A percentile compares a stretch with the other conserved stretches of the same genome.
phyloP scores from a whole-genome alignment of 2,888 invertebrate genomes.

The Lithophane ornitopus region DNA sequence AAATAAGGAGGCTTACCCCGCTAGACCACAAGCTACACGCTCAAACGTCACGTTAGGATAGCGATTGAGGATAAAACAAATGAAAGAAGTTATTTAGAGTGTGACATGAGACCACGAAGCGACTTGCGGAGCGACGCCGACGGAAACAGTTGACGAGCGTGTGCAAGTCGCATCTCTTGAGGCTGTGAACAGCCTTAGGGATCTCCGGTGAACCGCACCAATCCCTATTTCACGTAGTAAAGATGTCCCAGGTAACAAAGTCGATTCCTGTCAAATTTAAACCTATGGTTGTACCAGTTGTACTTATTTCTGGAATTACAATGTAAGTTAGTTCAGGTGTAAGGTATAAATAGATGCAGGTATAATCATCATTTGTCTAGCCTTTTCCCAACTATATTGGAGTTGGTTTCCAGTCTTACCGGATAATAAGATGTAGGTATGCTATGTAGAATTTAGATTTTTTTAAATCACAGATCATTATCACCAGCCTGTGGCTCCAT shows the following conservation, averaged over 20 bases:
- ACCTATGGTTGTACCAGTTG: background rate
- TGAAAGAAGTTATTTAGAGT: background rate
- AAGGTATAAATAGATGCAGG: background rate
- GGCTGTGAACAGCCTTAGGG: background rate
- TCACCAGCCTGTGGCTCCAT: too few species aligned
- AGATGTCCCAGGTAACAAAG: background rate
- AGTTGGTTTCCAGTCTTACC: background rate
- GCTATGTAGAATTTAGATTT: background rate
- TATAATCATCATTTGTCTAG: background rate
- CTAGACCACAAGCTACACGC: background rate
- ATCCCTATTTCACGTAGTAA: slow-evolving; percentile 4
- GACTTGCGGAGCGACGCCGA: background rate
- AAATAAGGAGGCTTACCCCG: slow-evolving; percentile 9
- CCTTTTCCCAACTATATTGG: background rate
- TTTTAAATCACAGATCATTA: too few species aligned
- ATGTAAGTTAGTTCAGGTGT: background rate
- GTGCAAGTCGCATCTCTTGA: background rate
- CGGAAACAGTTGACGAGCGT: background rate
- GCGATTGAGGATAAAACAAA: background rate
- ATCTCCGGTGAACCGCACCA: slow-evolving; percentile 6
- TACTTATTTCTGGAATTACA: background rate
- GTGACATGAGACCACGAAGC: background rate
- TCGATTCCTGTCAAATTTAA: background rate
- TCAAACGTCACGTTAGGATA: background rate
- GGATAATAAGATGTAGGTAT: background rate